A percentile compares a stretch with the other conserved stretches of the same genome.
Conservation (phyloP, 2,113 vertebrate genomes). For the Ellobius talpinus region DNA sequence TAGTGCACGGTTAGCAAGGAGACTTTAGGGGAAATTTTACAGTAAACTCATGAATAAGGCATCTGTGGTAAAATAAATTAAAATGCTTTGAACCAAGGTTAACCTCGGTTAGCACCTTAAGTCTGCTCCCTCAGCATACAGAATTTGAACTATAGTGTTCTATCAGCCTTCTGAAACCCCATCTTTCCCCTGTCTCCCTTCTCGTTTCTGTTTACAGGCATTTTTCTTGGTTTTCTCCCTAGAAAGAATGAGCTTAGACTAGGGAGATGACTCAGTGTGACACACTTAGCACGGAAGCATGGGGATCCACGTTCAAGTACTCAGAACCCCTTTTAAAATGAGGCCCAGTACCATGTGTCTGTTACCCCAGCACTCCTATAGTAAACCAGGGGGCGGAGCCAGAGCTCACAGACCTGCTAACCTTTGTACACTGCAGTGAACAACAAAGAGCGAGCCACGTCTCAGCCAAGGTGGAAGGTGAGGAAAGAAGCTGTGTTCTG, state of each 20-base stretch:
- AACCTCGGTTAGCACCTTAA: not conserved
- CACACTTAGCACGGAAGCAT: not conserved
- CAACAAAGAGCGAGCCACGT: not conserved
- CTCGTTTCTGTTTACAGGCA: not conserved
- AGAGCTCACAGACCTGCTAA: not conserved
- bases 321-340: not conserved
- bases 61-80: not conserved
- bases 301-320: not conserved
- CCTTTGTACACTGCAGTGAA: no score
- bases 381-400: not conserved
- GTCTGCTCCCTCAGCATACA: no score
- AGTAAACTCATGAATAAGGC: not conserved
- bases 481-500: not conserved
- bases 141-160: not conserved
- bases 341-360: not conserved
- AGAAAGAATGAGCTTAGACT: not conserved
- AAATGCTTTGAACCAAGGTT: not conserved
- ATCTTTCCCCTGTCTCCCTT: not conserved
- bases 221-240: not conserved
- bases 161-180: no score
- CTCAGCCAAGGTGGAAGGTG: not conserved
- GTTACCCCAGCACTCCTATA: no score
- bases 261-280: not conserved
- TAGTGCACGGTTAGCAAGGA: not conserved
- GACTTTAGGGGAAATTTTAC: not conserved